Conservation (phyloP, 2,888 invertebrate genomes). For the Cyclophora albipunctata region DNA sequence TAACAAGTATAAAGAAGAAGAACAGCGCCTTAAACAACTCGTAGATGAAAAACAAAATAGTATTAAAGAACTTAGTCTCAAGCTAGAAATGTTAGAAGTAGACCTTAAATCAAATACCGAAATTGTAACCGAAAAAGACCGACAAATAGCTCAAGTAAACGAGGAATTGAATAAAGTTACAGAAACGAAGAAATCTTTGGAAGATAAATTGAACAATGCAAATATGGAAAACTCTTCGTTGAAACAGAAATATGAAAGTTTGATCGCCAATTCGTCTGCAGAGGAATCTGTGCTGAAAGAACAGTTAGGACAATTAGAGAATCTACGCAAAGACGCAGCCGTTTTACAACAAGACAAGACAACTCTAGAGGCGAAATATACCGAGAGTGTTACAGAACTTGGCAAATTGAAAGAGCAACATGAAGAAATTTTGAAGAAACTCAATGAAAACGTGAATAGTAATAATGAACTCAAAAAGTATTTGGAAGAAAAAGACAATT, state of each 20-base stretch:
- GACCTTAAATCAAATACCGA: constrained; percentile 65
- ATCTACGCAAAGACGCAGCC: constrained; percentile 47
- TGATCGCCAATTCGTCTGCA: constrained; percentile 54
- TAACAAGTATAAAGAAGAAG: constrained; percentile 43
- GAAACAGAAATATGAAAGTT: constrained; percentile 59
- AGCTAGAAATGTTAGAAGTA: constrained; percentile 61
- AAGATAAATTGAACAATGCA: constrained; percentile 60
- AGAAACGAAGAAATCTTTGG: constrained; percentile 61
- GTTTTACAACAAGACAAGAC: constrained; percentile 49
- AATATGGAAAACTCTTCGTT: constrained; percentile 47
- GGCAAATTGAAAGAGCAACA: constrained; percentile 41
- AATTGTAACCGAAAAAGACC: constrained; percentile 63
- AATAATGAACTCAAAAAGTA: constrained; percentile 38
- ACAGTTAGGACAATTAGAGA: constrained; percentile 51
- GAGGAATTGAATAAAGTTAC: constrained; percentile 52
- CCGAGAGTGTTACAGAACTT: constrained; percentile 38
- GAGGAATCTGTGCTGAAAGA: constrained; percentile 60
- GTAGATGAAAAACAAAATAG: constrained; percentile 54
- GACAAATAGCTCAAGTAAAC: constrained; percentile 54
- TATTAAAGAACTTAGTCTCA: constrained; percentile 55
- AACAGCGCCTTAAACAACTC: constrained; percentile 34
- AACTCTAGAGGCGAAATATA: constrained; percentile 42
- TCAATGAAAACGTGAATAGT: constrained; percentile 37
- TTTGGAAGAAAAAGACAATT: constrained; percentile 46
- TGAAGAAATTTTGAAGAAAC: constrained; percentile 33